These are phyloP conservation scores for Xiphophorus couchianus DNA, from an alignment of 2,113 vertebrate genomes.

Conservation along the genomic window DNA sequence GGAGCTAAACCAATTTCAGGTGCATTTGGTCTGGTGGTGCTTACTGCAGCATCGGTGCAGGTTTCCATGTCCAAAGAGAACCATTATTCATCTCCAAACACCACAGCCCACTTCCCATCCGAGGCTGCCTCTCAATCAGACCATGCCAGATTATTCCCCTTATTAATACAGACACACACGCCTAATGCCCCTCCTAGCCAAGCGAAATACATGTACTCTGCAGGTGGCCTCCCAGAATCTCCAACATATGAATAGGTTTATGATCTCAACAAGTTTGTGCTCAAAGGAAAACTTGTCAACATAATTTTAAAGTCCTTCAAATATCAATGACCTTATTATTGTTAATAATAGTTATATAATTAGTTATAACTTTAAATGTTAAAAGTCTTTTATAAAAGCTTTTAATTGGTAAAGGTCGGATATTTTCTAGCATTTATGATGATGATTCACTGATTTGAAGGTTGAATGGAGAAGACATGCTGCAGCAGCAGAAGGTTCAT, in stretches of 20 bases:
- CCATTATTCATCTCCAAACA: conserved; percentile 61
- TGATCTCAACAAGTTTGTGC: not conserved
- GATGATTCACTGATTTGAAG: too few relatives aligned
- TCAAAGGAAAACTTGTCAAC: not conserved
- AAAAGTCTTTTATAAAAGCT: too few relatives aligned
- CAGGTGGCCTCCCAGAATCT: not conserved
- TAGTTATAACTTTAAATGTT: too few relatives aligned
- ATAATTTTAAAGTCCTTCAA: too few relatives aligned
- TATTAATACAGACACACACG: conserved; percentile 42
- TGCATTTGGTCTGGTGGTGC: conserved; percentile 36
- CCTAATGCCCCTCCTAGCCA: not conserved
- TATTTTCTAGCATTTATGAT: too few relatives aligned
- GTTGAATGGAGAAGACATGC: too few relatives aligned
- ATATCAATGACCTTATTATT: too few relatives aligned
- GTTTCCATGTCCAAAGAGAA: conserved; percentile 42
- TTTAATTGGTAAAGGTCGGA: too few relatives aligned
- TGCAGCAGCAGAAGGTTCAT: too few relatives aligned
- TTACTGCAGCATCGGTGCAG: conserved; percentile 37
- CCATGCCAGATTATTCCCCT: conserved; percentile 28
- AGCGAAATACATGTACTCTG: not conserved
- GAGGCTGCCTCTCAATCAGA: conserved; percentile 51
- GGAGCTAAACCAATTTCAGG: conserved; percentile 50
- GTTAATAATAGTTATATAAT: too few relatives aligned
- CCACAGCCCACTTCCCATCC: conserved; percentile 29
- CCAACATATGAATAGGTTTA: not conserved